Percentiles rank a stretch among this genome's conserved stretches.
These are phyloP conservation scores for Oceanites oceanicus DNA, from an alignment of 2,113 vertebrate species.

Conservation along the genomic window DNA sequence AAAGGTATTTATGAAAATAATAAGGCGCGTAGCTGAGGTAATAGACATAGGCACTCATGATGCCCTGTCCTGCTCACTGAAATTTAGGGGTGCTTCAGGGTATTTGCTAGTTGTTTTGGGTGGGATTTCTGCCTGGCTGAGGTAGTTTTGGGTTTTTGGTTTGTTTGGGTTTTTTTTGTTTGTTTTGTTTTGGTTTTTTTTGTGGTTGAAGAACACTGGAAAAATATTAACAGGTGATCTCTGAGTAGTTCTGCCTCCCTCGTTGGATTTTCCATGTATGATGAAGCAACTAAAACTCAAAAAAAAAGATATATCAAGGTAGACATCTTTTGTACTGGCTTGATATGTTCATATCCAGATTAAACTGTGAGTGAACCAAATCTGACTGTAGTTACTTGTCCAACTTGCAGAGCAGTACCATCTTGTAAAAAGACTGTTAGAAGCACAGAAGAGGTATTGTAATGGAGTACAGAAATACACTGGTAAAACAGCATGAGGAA, in stretches of 20 bases:
- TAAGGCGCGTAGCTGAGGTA: not conserved
- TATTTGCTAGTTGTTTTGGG: not conserved
- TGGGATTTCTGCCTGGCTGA: not conserved
- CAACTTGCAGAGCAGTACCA: not conserved
- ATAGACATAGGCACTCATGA: not conserved
- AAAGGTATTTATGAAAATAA: not conserved
- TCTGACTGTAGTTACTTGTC: not conserved
- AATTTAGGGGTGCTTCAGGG: not conserved
- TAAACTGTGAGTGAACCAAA: not conserved
- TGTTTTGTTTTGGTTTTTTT: no score
- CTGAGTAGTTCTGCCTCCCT: not conserved
- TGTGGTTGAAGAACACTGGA: not conserved
- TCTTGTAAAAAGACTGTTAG: not conserved
- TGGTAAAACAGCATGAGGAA: not conserved
- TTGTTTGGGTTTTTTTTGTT: not conserved
- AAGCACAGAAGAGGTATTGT: not conserved
- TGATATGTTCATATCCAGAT: not conserved
- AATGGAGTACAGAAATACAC: not conserved
- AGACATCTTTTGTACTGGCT: not conserved
- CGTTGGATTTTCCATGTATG: not conserved
- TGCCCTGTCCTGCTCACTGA: not conserved
- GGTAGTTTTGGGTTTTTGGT: not conserved
- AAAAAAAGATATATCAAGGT: not conserved
- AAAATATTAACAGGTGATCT: not conserved
- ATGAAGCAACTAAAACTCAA: not conserved